Conservation (phyloP, 2,888 invertebrate genomes). For the Caenorhabditis sp. region DNA sequence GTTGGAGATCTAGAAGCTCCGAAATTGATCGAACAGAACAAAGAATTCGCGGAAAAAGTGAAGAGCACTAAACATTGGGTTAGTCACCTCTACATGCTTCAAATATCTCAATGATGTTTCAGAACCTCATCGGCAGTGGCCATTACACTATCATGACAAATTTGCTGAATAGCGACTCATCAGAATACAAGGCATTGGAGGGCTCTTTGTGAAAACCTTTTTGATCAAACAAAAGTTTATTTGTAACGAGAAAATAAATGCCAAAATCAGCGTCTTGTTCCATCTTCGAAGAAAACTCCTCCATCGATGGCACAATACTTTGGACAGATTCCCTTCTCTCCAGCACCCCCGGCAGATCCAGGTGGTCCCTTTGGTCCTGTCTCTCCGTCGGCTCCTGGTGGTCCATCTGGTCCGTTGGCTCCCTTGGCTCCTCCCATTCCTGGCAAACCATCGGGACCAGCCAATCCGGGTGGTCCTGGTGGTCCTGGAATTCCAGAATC, state of each 20-base stretch:
- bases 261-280: slow-evolving; percentile 65
- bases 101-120: neutral
- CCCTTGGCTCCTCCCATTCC: slow-evolving; percentile 63
- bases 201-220: slow-evolving; percentile 2
- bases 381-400: slow-evolving; percentile 61
- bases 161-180: neutral
- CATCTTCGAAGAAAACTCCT: slow-evolving; percentile 78
- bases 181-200: neutral
- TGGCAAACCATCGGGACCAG: slow-evolving; percentile 63
- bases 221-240: slow-evolving; percentile 8
- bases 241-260: neutral
- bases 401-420: slow-evolving; percentile 64
- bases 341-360: slow-evolving; percentile 56
- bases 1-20: slow-evolving; percentile 43
- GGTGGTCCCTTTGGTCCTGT: slow-evolving; percentile 63
- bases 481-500: slow-evolving; percentile 68
- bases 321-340: slow-evolving; percentile 67
- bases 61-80: neutral
- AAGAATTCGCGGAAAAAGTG: neutral
- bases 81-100: neutral
- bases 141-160: slow-evolving; percentile 52
- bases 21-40: slow-evolving; percentile 52
- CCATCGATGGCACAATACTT: slow-evolving; percentile 76
- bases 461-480: slow-evolving; percentile 63
- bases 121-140: slow-evolving; percentile 2